Base-by-base conservation (phyloP, 2,797 vertebrate species). In the Crocodylus rhombifer region DNA sequence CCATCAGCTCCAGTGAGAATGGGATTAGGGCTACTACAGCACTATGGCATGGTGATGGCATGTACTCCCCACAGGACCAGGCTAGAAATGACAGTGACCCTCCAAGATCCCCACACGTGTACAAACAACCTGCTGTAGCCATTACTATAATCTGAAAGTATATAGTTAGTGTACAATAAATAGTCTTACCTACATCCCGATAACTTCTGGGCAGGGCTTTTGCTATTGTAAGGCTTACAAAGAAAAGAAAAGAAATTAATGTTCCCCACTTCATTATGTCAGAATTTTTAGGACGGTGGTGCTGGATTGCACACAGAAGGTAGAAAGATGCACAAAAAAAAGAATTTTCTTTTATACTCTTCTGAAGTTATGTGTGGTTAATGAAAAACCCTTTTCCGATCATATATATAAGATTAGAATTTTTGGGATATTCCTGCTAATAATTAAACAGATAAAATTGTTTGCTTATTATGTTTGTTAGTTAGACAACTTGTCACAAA, bases 151-250 rank as follows among this genome's bases (percentile, higher is more conserved):
- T 1, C 14, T 4, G 10, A n/a, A 57, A 79, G 25, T 28, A 60
- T 1, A 91, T 67, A 77, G 42, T 10, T 51, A 79, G 88, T 77
- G 33, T 5, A 60, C 2, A 71, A 93, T 15, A 79, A 62, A 56
- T 28, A 36, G 55, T 74, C 97, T 97, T 98, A 98, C 97, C 97
- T 88, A 12, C 4, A 55, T 97, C 91, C 88, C 15, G 61, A 74
- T 75, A 90, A 69, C 92, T 92, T 95, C 87, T 93, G 23, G 90
- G 86, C 65, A 97, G 33, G 33, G 83, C 92, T 92, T 88, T 91
- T 89, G 82, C 94, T 69, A 90, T 94, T 64, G 85, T 15, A 23
- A 96, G 81, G 87, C 86, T 96, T 64, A 93, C 62, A 51, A 91
- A 26, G 15, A 96, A 92, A 85, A 97, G 33, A 36, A 95, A 30